Conservation (phyloP, 2,888 invertebrate species). For the Prosopocoilus inquinatus region DNA sequence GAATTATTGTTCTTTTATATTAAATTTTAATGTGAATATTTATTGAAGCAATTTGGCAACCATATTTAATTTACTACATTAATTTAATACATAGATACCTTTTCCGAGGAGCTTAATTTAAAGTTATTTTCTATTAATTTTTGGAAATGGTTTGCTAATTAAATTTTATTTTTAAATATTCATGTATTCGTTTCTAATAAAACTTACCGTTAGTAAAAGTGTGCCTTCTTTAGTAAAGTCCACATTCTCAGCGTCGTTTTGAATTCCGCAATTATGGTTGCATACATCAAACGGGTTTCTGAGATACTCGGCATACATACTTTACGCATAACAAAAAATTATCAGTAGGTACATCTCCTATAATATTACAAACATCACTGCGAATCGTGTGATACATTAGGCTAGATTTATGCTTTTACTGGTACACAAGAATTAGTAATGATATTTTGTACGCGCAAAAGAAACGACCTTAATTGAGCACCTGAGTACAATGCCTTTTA, state of each 20-base stretch:
- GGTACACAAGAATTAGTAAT: conserved; percentile 20
- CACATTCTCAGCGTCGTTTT: conserved; percentile 19
- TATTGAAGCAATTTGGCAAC: too few relatives aligned
- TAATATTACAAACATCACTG: conserved; percentile 2
- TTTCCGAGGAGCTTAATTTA: too few relatives aligned
- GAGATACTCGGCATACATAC: conserved; percentile 8
- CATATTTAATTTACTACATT: too few relatives aligned
- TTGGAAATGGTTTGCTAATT: too few relatives aligned
- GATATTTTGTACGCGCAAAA: conserved; percentile 12
- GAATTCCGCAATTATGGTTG: conserved; percentile 22
- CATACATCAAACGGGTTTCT: conserved; percentile 19
- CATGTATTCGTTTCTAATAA: conserved; percentile 5
- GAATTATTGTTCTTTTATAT: too few relatives aligned
- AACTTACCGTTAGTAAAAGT: conserved; percentile 23
- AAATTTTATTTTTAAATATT: too few relatives aligned
- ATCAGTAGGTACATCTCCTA: conserved; percentile 18
- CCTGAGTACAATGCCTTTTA: too few relatives aligned
- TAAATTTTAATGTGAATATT: too few relatives aligned
- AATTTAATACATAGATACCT: too few relatives aligned
- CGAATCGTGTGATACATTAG: too few relatives aligned
- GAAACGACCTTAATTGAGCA: conserved; percentile 12
- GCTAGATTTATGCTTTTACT: conserved; percentile 12
- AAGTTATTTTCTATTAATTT: too few relatives aligned
- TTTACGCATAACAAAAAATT: conserved; percentile 17
- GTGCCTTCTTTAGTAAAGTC: conserved; percentile 22